phyloP scores from a whole-genome alignment of 2,113 vertebrate genomes.

The Otocyon megalotis region DNA sequence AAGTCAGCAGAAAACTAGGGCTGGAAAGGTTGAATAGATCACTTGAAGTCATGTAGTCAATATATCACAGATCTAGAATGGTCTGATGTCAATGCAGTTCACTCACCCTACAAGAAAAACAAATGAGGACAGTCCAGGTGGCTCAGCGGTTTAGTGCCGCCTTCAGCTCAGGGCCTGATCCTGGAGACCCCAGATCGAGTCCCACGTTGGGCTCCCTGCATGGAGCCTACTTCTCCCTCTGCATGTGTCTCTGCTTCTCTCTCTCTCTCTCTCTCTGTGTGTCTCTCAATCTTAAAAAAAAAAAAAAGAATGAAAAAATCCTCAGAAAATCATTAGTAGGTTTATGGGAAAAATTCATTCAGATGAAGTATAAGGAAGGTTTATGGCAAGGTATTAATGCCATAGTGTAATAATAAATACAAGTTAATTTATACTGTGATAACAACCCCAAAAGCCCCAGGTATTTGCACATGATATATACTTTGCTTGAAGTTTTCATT shows the following conservation, averaged over 20 bases:
- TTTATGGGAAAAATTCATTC: neutral
- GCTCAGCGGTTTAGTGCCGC: too few species aligned
- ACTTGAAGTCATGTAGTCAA: neutral
- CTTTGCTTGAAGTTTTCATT: neutral
- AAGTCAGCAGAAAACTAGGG: neutral
- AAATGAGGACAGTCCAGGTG: neutral
- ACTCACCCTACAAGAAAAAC: neutral
- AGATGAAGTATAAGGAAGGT: neutral
- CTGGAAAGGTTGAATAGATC: neutral
- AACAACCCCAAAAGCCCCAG: neutral
- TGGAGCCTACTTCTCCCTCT: too few species aligned
- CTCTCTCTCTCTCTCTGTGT: too few species aligned
- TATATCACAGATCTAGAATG: neutral
- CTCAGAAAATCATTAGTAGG: neutral
- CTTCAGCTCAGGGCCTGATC: too few species aligned
- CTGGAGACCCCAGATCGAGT: too few species aligned
- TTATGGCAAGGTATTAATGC: neutral
- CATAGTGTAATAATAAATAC: neutral
- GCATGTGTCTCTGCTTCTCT: too few species aligned
- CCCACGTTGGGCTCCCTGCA: too few species aligned
- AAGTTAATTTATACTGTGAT: neutral
- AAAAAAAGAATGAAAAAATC: neutral
- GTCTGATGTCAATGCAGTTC: neutral
- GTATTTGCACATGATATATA: neutral
- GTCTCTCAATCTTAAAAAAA: neutral